phyloP scores from a whole-genome alignment of 2,888 invertebrate genomes.

The Listrodromus nycthemerus region DNA sequence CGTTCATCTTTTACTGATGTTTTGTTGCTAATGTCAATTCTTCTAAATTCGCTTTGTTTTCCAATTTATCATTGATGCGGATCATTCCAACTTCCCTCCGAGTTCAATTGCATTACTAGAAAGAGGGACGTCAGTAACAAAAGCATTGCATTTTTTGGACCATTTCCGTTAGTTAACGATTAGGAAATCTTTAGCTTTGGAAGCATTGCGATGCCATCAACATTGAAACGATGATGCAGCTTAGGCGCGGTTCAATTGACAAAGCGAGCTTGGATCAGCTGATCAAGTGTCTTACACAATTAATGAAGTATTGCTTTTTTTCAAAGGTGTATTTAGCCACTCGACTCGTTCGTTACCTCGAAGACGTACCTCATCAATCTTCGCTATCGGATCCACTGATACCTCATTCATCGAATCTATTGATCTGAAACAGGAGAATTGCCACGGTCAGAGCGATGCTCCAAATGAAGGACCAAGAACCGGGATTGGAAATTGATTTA shows the following conservation, averaged over 20 bases:
- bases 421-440: conserved; percentile 25
- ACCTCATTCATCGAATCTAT: not conserved
- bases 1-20: not conserved
- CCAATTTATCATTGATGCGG: not conserved
- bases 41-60: not conserved
- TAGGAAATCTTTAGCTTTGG: no score
- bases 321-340: not conserved
- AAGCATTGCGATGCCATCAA: no score
- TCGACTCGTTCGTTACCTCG: not conserved
- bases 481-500: not conserved
- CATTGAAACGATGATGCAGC: no score
- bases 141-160: not conserved
- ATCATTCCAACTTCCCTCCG: not conserved
- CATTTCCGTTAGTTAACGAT: no score
- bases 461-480: not conserved
- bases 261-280: not conserved
- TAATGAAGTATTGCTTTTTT: not conserved
- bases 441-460: not conserved
- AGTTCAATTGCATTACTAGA: not conserved
- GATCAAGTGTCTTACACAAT: not conserved
- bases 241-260: no score
- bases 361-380: not conserved
- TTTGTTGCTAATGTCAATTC: not conserved
- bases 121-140: not conserved
- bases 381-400: not conserved